Evolutionary conservation across 2,797 vertebrate species (phyloP).

Genomic region (Hydrophis major): DNA sequence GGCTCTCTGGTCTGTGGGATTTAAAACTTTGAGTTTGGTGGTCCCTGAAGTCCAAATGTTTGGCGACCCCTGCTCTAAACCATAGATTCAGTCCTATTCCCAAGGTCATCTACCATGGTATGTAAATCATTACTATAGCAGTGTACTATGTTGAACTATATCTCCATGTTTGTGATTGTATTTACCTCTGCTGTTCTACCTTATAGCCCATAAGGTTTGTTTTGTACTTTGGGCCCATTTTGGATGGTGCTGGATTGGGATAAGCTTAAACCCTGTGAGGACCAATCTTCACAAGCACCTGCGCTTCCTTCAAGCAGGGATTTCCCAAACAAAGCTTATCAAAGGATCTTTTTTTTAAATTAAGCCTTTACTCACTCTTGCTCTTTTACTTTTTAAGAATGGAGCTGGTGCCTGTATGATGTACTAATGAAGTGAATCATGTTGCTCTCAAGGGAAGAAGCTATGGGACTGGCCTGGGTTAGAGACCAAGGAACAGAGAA

Average conservation of each 20-base stretch:
- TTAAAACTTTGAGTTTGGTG: no score
- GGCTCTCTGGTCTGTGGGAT: no score
- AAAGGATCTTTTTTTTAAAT: no score
- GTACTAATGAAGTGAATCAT: neutral
- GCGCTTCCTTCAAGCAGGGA: neutral
- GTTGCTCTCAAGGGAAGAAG: neutral
- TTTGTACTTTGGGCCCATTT: neutral
- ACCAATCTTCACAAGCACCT: neutral
- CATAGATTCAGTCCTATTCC: no score
- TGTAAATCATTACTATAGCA: neutral
- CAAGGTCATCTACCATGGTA: neutral
- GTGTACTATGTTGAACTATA: neutral
- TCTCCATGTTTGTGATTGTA: no score
- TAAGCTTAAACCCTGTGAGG: no score
- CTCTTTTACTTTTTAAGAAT: neutral
- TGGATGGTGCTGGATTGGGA: neutral
- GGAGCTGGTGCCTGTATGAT: neutral
- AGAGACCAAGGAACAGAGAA: neutral
- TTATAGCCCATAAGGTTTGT: neutral
- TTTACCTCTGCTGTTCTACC: no score
- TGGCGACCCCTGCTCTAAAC: no score
- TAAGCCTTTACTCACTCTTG: neutral
- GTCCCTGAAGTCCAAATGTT: no score
- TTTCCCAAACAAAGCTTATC: neutral
- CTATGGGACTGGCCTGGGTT: neutral